A percentile compares a stretch with the other conserved stretches of the same genome.
These are phyloP conservation scores for Himalopsyche japonica DNA, from an alignment of 2,888 invertebrate genomes.

Conservation along the genomic window DNA sequence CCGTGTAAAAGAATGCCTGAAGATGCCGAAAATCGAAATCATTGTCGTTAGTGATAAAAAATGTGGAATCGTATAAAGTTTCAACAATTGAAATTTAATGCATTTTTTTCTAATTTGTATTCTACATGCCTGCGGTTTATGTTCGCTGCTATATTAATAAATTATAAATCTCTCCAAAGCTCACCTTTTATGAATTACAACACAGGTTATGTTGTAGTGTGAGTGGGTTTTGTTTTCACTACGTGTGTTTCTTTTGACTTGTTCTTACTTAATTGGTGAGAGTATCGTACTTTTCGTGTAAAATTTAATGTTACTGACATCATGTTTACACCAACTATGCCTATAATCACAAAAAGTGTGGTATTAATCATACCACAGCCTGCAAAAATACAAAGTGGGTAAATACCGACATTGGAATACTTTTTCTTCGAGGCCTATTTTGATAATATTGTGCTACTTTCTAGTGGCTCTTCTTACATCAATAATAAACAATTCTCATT, in stretches of 20 bases:
- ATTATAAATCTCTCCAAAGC: too few relatives aligned
- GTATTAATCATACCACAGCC: neutral
- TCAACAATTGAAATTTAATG: too few relatives aligned
- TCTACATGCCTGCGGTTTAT: too few relatives aligned
- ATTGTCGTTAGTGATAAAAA: too few relatives aligned
- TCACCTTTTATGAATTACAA: neutral
- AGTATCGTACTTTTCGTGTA: neutral
- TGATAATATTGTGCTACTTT: too few relatives aligned
- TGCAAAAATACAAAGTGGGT: neutral
- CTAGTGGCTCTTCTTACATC: too few relatives aligned
- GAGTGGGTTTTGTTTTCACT: neutral
- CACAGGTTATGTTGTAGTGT: neutral
- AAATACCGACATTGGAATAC: neutral
- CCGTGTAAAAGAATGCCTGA: too few relatives aligned
- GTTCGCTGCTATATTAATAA: too few relatives aligned
- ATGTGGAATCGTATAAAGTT: too few relatives aligned
- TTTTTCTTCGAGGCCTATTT: neutral
- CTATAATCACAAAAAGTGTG: neutral
- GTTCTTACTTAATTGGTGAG: neutral
- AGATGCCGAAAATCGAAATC: too few relatives aligned
- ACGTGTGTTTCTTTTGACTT: neutral
- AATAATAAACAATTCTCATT: too few relatives aligned
- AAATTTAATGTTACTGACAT: neutral
- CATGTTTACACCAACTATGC: neutral
- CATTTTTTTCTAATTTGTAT: too few relatives aligned